A percentile compares a stretch with the other conserved stretches of the same genome.
phyloP scores from a whole-genome alignment of 2,888 invertebrate species.

The Ophion ventricosus region DNA sequence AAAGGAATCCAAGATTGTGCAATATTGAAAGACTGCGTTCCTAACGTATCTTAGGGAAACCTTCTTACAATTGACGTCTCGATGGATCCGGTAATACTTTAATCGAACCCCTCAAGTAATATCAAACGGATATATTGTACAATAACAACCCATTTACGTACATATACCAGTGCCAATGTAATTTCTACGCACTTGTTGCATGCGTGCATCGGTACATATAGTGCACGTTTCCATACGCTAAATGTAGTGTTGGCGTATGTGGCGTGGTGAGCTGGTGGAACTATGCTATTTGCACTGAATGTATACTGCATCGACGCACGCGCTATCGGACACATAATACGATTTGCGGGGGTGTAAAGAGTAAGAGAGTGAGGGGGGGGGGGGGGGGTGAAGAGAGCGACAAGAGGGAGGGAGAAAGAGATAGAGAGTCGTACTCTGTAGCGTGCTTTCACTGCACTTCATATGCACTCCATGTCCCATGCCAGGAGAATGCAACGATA shows the following conservation, averaged over 20 bases:
- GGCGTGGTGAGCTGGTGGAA: slow-evolving; percentile 22
- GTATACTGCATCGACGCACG: slow-evolving; percentile 61
- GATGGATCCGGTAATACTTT: background rate
- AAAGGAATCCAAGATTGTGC: no score
- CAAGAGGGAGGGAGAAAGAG: slow-evolving; percentile 26
- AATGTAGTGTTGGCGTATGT: slow-evolving; percentile 38
- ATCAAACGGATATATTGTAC: slow-evolving; percentile 2
- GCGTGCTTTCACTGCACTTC: slow-evolving; percentile 80
- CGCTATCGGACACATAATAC: slow-evolving; percentile 53
- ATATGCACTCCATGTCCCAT: slow-evolving; percentile 81
- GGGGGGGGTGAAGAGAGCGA: slow-evolving; percentile 21
- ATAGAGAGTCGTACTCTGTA: slow-evolving; percentile 26
- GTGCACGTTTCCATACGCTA: slow-evolving; percentile 34
- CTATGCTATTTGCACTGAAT: slow-evolving; percentile 43
- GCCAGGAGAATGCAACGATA: slow-evolving; percentile 61
- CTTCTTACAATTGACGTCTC: background rate
- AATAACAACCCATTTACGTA: background rate
- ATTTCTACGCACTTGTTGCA: slow-evolving; percentile 82
- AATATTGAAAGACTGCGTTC: no score
- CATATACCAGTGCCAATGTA: slow-evolving; percentile 74
- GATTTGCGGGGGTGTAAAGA: slow-evolving; percentile 32
- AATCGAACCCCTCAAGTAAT: background rate
- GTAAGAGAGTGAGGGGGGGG: slow-evolving; percentile 35
- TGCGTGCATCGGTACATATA: slow-evolving; percentile 74
- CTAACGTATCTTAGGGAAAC: no score